Conservation (phyloP, 2,888 invertebrate species). For the Heliconius hortense region DNA sequence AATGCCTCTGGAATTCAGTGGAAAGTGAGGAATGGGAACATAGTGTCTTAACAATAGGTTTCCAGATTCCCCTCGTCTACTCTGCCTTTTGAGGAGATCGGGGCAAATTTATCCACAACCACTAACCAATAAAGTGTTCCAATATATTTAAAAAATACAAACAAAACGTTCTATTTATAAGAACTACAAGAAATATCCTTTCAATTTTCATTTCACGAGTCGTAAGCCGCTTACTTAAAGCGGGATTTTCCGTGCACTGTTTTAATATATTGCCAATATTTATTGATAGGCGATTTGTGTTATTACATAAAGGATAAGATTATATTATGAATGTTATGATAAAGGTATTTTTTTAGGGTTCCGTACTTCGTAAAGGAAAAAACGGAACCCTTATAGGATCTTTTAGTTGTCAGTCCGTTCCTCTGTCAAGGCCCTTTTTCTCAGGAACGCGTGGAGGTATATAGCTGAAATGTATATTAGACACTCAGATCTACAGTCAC, state of each 20-base stretch:
- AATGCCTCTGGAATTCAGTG: background rate
- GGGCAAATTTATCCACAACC: background rate
- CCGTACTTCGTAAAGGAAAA: too few species aligned
- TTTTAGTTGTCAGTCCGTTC: too few species aligned
- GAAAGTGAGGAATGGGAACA: background rate
- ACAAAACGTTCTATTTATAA: background rate
- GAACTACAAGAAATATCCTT: background rate
- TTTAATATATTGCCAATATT: slow-evolving; percentile 2
- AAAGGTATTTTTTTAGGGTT: background rate
- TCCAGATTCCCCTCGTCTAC: background rate
- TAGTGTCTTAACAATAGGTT: background rate
- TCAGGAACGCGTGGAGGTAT: too few species aligned
- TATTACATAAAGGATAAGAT: background rate
- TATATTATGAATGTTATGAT: background rate
- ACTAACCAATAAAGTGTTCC: background rate
- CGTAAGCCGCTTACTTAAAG: slow-evolving; percentile 1
- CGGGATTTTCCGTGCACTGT: background rate
- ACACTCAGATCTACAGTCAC: too few species aligned
- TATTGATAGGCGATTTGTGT: background rate
- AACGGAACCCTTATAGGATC: too few species aligned
- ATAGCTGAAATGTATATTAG: too few species aligned
- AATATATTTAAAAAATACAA: background rate
- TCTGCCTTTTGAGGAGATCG: background rate
- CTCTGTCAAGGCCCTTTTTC: too few species aligned
- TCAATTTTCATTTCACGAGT: background rate